Evolutionary conservation across 2,888 invertebrate species (phyloP).

Genomic region (Apocheima hispidaria): DNA sequence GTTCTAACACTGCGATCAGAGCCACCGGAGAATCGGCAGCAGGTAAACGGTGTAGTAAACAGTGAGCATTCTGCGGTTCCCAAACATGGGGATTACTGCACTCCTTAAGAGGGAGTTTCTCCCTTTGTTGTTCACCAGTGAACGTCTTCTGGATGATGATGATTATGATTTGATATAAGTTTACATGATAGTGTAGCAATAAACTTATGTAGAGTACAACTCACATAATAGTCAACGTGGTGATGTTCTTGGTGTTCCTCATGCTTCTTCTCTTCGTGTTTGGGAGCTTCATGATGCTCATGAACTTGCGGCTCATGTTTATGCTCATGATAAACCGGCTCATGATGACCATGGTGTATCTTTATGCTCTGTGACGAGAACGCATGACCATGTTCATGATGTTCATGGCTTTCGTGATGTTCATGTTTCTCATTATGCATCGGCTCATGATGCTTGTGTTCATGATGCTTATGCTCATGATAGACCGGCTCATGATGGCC

Average conservation of each 20-base stretch:
- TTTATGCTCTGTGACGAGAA: constrained; percentile 32
- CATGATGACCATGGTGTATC: constrained; percentile 24
- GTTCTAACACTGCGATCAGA: no score
- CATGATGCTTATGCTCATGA: constrained; percentile 35
- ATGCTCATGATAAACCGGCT: constrained; percentile 18
- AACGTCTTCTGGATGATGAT: no score
- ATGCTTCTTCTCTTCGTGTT: constrained; percentile 32
- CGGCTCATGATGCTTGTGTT: constrained; percentile 41
- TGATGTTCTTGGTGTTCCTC: constrained; percentile 35
- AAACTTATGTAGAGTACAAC: constrained; percentile 6
- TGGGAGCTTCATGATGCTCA: constrained; percentile 29
- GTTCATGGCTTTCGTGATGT: constrained; percentile 32
- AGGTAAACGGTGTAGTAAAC: no score
- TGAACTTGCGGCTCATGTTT: constrained; percentile 23
- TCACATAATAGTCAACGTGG: constrained; percentile 48
- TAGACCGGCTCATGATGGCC: constrained; percentile 41
- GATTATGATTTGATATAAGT: no score
- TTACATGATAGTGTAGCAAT: no score
- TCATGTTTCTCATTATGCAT: constrained; percentile 33
- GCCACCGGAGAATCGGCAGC: no score
- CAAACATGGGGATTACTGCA: no score
- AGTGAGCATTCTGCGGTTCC: no score
- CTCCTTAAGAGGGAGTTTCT: no score
- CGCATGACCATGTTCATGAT: constrained; percentile 21
- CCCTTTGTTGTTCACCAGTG: no score